These are phyloP conservation scores for Chaenodraco wilsoni DNA, from an alignment of 2,797 vertebrate species.

Conservation along the genomic window DNA sequence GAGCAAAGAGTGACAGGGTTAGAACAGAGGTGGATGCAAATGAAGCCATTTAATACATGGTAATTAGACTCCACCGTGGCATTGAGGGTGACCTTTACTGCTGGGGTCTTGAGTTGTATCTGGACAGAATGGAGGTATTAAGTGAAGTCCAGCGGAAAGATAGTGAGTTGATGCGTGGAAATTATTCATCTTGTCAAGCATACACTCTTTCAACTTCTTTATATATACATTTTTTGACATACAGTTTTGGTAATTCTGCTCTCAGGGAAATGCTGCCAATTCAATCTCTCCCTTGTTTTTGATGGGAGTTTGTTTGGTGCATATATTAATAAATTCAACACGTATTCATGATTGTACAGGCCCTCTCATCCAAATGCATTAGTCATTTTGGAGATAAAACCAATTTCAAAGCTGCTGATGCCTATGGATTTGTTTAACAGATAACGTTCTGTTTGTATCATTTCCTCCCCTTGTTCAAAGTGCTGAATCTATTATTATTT, in stretches of 20 bases:
- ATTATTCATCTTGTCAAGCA: constrained; percentile 52
- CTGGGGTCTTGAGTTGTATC: constrained; percentile 39
- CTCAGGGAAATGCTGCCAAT: constrained; percentile 56
- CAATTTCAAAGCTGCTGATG: constrained; percentile 75
- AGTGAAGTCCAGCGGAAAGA: constrained; percentile 50
- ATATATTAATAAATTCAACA: constrained; percentile 75
- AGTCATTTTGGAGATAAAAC: constrained; percentile 68
- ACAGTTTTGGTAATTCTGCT: constrained; percentile 68
- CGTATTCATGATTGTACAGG: constrained; percentile 60
- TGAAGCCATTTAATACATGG: constrained; percentile 67
- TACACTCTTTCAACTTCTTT: constrained; percentile 35
- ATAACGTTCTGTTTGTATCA: constrained; percentile 59
- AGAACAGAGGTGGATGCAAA: constrained; percentile 69
- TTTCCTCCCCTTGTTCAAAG: constrained; percentile 52
- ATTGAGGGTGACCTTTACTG: constrained; percentile 66
- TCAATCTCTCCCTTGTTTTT: constrained; percentile 59
- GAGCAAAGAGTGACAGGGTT: constrained; percentile 35
- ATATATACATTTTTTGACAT: constrained; percentile 64
- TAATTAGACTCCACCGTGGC: constrained; percentile 65
- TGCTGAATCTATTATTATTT: constrained; percentile 42
- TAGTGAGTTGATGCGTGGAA: constrained; percentile 39
- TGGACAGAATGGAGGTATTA: constrained; percentile 44
- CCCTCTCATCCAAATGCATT: constrained; percentile 65
- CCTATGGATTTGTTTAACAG: constrained; percentile 60
- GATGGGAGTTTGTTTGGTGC: constrained; percentile 60